Base-by-base conservation (phyloP, 2,797 vertebrate genomes). In the Cichlasoma orientale region DNA sequence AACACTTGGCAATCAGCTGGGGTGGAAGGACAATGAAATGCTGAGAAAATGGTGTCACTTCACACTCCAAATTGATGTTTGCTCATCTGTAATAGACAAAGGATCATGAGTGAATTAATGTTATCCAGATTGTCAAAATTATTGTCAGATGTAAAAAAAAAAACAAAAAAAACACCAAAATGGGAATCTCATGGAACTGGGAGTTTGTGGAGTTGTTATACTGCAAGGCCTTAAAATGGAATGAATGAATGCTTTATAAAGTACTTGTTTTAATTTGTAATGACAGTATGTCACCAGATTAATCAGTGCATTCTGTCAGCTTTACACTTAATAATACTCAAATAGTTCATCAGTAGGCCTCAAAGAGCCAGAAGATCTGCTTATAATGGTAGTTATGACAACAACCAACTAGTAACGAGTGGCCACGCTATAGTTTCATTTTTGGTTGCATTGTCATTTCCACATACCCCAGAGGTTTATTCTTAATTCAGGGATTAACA, bases 181-280 rank as follows among this genome's bases (percentile, higher is more conserved):
- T 16, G 5, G 6, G 63, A 31, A 68, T 68, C 41, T 68, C 44
- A 31, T 52, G 25, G 53, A 74, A 47, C 21, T 11, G 11, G 21
- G 31, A 47, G 36, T 59, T 59, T 54, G 33, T 56, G 50, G 66
- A 79, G 25, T 7, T 56, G 76, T 59, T 3, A 50, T 38, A 56
- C 74, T 82, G 61, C 71, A 68, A 83, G 58, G 79, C 83, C 84
- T 88, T 87, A 83, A 74, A 61, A 63, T 57, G 52, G 38, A 71
- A 76, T 50, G 56, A 88, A 79, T 78, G 79, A 72, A 69, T 77
- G 41, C 1, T 44, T 80, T 75, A 80, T 11, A 76, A 87, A 82
- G 66, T 74, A 38, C 44, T 75, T 86, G 79, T 77, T 74, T 79
- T 77, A 61, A 79, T 80, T 81, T 88, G 59, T 77, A 79, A 86